A percentile compares a stretch with the other conserved stretches of the same genome.
Evolutionary conservation across 1,140 invertebrate species (phyloP).

Genomic region (Mamestra configurata): DNA sequence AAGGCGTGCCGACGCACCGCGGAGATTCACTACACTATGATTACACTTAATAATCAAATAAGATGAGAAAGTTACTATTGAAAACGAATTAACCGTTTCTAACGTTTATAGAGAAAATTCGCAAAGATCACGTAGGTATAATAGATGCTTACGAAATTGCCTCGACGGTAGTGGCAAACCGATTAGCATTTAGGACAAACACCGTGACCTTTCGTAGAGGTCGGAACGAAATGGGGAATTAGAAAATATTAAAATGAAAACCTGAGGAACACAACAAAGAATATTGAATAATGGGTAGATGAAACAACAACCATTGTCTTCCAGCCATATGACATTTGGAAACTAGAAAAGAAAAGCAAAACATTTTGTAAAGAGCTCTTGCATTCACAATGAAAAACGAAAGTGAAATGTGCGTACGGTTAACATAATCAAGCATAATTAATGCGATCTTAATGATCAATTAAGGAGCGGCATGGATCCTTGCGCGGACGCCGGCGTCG

Average conservation of each 20-base stretch:
- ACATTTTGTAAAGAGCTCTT: neutral
- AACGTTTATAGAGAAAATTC: slow-evolving; percentile 22
- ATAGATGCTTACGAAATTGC: slow-evolving; percentile 46
- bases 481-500: slow-evolving; percentile 52
- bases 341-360: neutral
- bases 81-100: slow-evolving; percentile 31
- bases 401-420: slow-evolving; percentile 43
- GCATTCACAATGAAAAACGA: neutral
- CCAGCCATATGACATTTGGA: neutral
- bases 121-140: slow-evolving; percentile 29
- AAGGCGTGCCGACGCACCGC: slow-evolving; percentile 48
- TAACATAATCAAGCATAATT: slow-evolving; percentile 46
- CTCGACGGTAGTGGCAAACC: slow-evolving; percentile 51
- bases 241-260: slow-evolving; percentile 32
- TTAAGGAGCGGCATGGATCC: slow-evolving; percentile 49
- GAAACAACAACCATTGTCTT: neutral
- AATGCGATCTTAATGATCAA: slow-evolving; percentile 59
- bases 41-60: slow-evolving; percentile 41
- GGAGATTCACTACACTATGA: slow-evolving; percentile 45
- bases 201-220: slow-evolving; percentile 58
- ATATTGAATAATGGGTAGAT: slow-evolving; percentile 7
- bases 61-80: slow-evolving; percentile 36
- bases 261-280: neutral
- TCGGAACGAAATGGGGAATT: slow-evolving; percentile 29
- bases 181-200: slow-evolving; percentile 60